Base-by-base conservation (phyloP, 2,113 vertebrate species). In the Nicator chloris region DNA sequence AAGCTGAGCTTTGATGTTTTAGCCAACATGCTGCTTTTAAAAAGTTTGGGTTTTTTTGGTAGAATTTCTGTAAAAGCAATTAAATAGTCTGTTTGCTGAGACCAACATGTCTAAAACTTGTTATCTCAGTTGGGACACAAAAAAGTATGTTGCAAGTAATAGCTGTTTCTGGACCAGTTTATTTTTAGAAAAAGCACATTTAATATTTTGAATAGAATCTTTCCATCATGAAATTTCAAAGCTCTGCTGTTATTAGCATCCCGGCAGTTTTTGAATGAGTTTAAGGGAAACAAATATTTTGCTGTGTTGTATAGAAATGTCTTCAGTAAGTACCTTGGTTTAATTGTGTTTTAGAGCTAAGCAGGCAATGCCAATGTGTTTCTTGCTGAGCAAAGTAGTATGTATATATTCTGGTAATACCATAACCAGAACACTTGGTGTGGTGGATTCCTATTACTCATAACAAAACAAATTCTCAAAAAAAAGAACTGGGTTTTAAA, bases 1-100 rank as follows among this genome's bases (percentile, higher is more conserved):
- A 92, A 95, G 94, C 95, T 95, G 96, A 95, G 93, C 92, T 84
- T 95, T 95, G 93, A 92, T 88, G 66, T 87, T 93, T 85, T 94
- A 88, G 94, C 91, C 92, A 94, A 87, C 81, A 91, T n/a, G 82
- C 76, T 92, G 95, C 80, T 72, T 96, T 94, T 83, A 93, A 93
- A 94, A 54, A n/a, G n/a, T n/a, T n/a, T 94, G 71, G 30, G 3
- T 35, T 88, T 88, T 95, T 90, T 44, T 75, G 63, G 82, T 80
- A 88, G 54, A 69, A 82, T 95, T 97, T 95, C 47, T 93, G 33
- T 77, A 82, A 90, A 91, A 76, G 92, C 91, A 84, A 94, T 91
- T 95, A 92, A 92, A 76, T 82, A 90, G 89, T 76, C 65, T 22
- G 63, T 94, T 94, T 96, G 59, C 92, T 89, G 80, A 63, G 91